Evolutionary conservation across 2,888 invertebrate species (phyloP).

Genomic region (Physocephala rufipes): DNA sequence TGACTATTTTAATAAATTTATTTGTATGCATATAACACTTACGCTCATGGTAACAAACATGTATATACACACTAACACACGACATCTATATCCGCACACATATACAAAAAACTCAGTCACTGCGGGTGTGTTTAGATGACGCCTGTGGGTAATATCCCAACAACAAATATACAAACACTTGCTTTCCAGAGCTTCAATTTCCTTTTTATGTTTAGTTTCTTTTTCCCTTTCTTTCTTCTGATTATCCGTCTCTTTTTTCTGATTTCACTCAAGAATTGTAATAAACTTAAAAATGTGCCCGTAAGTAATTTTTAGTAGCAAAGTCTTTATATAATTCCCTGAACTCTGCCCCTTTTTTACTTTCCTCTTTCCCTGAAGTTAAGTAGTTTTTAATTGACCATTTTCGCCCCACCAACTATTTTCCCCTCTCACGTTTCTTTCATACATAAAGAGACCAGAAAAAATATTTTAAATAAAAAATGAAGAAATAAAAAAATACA

Average conservation of each 20-base stretch:
- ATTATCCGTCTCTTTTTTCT: background rate
- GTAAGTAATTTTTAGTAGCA: conserved; percentile 6
- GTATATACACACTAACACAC: background rate
- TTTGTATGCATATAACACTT: background rate
- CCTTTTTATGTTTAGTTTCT: background rate
- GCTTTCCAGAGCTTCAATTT: background rate
- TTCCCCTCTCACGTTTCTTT: background rate
- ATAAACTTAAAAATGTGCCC: conserved; percentile 15
- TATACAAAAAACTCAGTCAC: too few relatives aligned
- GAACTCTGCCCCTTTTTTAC: background rate
- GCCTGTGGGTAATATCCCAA: too few relatives aligned
- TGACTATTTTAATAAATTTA: conserved; percentile 24
- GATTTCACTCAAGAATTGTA: conserved; percentile 1
- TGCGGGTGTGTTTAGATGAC: too few relatives aligned
- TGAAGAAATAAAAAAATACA: conserved; percentile 15
- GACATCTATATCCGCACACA: too few relatives aligned
- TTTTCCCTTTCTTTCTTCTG: background rate
- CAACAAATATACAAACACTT: too few relatives aligned
- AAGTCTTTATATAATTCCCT: background rate
- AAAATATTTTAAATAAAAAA: background rate
- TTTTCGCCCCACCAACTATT: background rate
- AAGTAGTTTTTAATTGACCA: background rate
- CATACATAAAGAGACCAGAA: background rate
- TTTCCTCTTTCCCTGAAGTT: background rate
- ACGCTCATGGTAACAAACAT: background rate